Evolutionary conservation across 2,888 invertebrate species (phyloP).

Genomic region (Epistrophe grossulariae): DNA sequence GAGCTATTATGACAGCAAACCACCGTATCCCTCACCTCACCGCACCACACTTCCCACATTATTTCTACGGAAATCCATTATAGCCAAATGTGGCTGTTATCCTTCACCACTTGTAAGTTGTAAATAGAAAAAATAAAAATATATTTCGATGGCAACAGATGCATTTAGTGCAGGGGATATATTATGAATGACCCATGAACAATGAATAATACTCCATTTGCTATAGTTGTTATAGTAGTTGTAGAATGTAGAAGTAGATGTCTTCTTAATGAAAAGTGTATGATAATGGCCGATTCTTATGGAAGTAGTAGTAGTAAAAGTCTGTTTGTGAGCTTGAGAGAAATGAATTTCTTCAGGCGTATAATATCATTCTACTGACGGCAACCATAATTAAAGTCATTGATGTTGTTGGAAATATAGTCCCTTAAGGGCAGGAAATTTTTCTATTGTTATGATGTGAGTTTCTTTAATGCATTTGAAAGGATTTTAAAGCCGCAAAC

Average conservation of each 20-base stretch:
- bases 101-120: constrained; percentile 13
- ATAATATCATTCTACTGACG: constrained; percentile 52
- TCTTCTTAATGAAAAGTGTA: constrained; percentile 3
- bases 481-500: too few relatives aligned
- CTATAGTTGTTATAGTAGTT: background rate
- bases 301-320: background rate
- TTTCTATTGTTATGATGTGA: background rate
- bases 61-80: constrained; percentile 36
- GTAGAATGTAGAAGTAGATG: too few relatives aligned
- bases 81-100: constrained; percentile 28
- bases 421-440: constrained; percentile 16
- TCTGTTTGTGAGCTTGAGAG: constrained; percentile 25
- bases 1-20: constrained; percentile 17
- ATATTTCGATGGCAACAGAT: constrained; percentile 30
- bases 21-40: background rate
- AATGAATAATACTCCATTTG: constrained; percentile 15
- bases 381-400: constrained; percentile 38
- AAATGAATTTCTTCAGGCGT: constrained; percentile 41
- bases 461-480: too few relatives aligned
- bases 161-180: constrained; percentile 16
- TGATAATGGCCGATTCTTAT: constrained; percentile 2
- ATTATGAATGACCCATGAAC: constrained; percentile 35
- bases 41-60: constrained; percentile 15
- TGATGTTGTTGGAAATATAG: constrained; percentile 29
- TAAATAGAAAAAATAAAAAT: constrained; percentile 4